These are phyloP conservation scores for Leucophenga maculata DNA, from an alignment of 2,888 invertebrate species.

Conservation along the genomic window DNA sequence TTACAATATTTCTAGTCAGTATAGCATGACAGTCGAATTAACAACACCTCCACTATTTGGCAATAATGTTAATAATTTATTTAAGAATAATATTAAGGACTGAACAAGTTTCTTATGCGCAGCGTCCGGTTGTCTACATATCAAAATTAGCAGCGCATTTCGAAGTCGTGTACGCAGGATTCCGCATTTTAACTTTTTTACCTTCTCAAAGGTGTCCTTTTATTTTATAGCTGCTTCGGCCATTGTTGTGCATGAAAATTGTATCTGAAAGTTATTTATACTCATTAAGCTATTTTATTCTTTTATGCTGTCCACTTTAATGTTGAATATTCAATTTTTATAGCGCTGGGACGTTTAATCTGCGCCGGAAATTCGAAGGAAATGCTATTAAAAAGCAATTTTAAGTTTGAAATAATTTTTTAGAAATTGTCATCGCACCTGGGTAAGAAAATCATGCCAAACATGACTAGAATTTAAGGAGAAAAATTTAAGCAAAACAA, in stretches of 20 bases:
- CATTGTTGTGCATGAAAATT: constrained; percentile 35
- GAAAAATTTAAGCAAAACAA: neutral
- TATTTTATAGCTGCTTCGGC: constrained; percentile 47
- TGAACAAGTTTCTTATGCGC: too few relatives aligned
- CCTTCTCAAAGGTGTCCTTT: constrained; percentile 1
- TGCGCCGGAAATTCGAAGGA: constrained; percentile 30
- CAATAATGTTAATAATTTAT: too few relatives aligned
- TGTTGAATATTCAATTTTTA: constrained; percentile 45
- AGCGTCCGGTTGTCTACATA: too few relatives aligned
- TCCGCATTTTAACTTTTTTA: too few relatives aligned
- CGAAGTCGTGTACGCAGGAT: too few relatives aligned
- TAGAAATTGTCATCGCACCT: neutral
- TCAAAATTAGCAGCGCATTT: too few relatives aligned
- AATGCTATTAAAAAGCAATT: constrained; percentile 54
- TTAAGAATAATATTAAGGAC: too few relatives aligned
- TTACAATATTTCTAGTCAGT: too few relatives aligned
- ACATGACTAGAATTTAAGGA: neutral
- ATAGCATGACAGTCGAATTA: too few relatives aligned
- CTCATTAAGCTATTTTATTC: constrained; percentile 40
- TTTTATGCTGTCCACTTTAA: constrained; percentile 46
- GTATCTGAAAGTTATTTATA: constrained; percentile 8
- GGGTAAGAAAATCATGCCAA: neutral
- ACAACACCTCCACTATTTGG: too few relatives aligned
- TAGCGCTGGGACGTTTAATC: constrained; percentile 47
- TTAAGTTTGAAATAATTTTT: constrained; percentile 36